Evolutionary conservation across 2,113 vertebrate genomes (phyloP), one percentile per base, ranked within the genome.

Genomic region (Indri indri): DNA sequence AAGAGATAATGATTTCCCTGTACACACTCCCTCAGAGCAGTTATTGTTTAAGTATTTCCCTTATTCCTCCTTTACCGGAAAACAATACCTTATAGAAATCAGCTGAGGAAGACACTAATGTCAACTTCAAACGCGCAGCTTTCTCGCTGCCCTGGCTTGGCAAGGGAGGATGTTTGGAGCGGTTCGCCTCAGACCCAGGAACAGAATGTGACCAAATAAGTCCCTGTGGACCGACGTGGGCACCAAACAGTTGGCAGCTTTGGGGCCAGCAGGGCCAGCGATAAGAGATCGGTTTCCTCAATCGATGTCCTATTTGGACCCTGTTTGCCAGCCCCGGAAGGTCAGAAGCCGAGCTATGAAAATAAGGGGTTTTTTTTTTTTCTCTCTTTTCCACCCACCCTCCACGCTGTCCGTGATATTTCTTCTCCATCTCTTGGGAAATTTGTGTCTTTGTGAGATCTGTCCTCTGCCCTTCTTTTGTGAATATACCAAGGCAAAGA

Each of bases 271-370:
- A 96, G 82, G 97, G 97, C 95, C 98, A 97, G 95, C 20, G 73
- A 97, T 98, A 97, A 98, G 98, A 98, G 93, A 98, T 97, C 98
- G 98, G 98, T 98, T 98, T 98, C 98, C 98, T 98, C 98, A 95
- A 97, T 97, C 98, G 98, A 98, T 98, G 98, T 97, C 98, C 98
- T 98, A 96, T 98, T 95, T 95, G 97, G 97, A 97, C 96, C 96
- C 97, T 98, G 90, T 98, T 98, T 98, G 98, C 98, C 96, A 97
- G 98, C 94, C 98, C 96, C 95, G 1, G 0, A 96, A 98, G 98
- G 98, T 98, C 98, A 98, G 79, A 50, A 94, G 97, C 96, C 96
- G 81, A 59, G 77, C 92, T 97, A 88, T 84, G 96, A 96, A 98
- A 97, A 98, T 97, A 87, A 96, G 97, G 86, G 88, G 87, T 85